These are phyloP conservation scores for Trichopria drosophilae DNA, from an alignment of 2,888 invertebrate genomes.

Conservation along the genomic window DNA sequence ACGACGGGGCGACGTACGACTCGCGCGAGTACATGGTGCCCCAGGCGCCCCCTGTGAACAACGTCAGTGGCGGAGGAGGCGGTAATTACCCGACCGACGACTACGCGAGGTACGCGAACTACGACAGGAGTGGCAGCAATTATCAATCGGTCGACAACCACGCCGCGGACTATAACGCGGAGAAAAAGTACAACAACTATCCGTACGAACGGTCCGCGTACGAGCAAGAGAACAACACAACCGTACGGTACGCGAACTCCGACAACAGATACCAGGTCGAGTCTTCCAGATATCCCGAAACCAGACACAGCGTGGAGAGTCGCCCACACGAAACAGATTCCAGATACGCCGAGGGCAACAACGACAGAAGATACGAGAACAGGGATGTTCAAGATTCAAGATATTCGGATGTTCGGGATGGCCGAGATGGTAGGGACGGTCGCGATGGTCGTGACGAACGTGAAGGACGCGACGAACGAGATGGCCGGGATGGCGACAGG, in stretches of 20 bases:
- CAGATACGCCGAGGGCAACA: conserved; percentile 38
- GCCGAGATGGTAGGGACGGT: conserved; percentile 29
- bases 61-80: background rate
- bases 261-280: conserved; percentile 36
- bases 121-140: conserved; percentile 37
- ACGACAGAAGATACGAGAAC: conserved; percentile 32
- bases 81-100: conserved; percentile 11
- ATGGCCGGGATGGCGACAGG: conserved; percentile 42
- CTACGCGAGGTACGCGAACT: conserved; percentile 44
- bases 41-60: conserved; percentile 19
- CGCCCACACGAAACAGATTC: conserved; percentile 36
- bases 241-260: conserved; percentile 17
- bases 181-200: conserved; percentile 45
- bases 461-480: conserved; percentile 29
- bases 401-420: conserved; percentile 35
- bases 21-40: conserved; percentile 39
- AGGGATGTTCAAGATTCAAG: conserved; percentile 26
- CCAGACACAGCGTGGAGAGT: conserved; percentile 37
- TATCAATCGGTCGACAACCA: conserved; percentile 37
- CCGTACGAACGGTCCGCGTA: conserved; percentile 41
- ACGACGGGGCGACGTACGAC: conserved; percentile 46
- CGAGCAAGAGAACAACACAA: conserved; percentile 34
- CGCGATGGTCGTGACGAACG: conserved; percentile 13
- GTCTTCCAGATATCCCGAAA: conserved; percentile 40
- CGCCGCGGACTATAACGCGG: conserved; percentile 43